These are phyloP conservation scores for Mus spicilegus DNA, from an alignment of 2,113 vertebrate genomes.

Conservation along the genomic window DNA sequence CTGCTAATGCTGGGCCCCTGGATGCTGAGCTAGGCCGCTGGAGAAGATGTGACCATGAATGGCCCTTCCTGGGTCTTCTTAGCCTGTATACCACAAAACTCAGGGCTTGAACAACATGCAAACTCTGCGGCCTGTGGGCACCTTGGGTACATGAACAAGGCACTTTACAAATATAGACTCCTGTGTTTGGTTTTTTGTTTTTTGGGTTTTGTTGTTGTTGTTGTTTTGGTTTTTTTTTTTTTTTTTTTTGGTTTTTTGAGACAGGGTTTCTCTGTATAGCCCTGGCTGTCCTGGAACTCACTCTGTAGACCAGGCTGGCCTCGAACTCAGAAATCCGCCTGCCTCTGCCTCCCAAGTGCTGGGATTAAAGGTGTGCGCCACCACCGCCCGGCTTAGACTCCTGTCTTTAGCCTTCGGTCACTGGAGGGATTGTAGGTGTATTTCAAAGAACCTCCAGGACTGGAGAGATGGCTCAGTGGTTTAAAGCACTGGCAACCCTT, in stretches of 20 bases:
- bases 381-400: not conserved
- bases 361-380: too few species aligned
- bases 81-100: not conserved
- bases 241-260: too few species aligned
- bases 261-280: too few species aligned
- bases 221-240: too few species aligned
- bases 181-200: too few species aligned
- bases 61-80: not conserved
- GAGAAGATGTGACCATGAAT: not conserved
- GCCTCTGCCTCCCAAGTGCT: too few species aligned
- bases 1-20: not conserved
- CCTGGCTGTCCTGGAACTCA: too few species aligned
- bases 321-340: too few species aligned
- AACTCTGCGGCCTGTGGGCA: rapidly evolving
- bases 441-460: not conserved
- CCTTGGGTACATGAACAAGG: not conserved
- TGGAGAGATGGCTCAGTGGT: not conserved
- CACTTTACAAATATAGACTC: not conserved
- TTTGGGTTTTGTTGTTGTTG: too few species aligned
- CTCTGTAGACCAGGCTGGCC: too few species aligned
- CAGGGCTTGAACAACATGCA: not conserved
- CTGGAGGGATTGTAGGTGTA: rapidly evolving
- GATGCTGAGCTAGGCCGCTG: not conserved
- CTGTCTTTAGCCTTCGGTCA: not conserved
- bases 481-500: not conserved